These are phyloP conservation scores for Coracias cyanogaster DNA, from an alignment of 2,797 vertebrate genomes.

Conservation along the genomic window DNA sequence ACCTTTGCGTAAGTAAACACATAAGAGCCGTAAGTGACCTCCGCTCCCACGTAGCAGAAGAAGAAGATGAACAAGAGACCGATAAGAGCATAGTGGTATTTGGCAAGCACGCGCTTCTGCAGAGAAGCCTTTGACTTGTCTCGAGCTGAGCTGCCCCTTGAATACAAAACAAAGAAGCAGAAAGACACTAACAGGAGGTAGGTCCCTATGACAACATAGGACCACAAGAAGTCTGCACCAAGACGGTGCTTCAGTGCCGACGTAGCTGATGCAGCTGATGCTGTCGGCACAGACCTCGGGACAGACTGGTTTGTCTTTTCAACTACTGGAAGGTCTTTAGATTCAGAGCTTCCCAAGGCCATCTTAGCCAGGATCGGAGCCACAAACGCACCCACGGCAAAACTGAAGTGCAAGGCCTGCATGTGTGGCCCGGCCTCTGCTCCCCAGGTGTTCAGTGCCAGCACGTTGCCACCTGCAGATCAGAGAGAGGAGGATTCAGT, in stretches of 20 bases:
- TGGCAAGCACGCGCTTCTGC: conserved; percentile 77
- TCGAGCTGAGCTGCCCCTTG: conserved; percentile 39
- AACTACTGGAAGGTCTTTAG: background rate
- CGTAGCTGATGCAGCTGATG: background rate
- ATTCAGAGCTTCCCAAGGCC: conserved; percentile 21
- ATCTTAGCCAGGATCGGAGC: conserved; percentile 92
- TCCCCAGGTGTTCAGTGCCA: conserved; percentile 89
- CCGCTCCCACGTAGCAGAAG: conserved; percentile 92
- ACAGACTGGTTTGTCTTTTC: background rate
- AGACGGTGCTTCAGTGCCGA: background rate
- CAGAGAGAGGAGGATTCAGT: background rate
- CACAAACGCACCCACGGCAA: conserved; percentile 89
- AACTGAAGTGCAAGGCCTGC: conserved; percentile 97
- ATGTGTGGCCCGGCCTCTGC: conserved; percentile 87
- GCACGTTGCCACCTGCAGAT: conserved; percentile 89
- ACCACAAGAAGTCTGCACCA: conserved; percentile 81
- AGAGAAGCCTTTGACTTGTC: conserved; percentile 59
- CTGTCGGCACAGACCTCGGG: background rate
- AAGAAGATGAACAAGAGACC: conserved; percentile 90
- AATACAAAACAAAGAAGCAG: conserved; percentile 84
- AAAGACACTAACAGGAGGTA: conserved; percentile 84
- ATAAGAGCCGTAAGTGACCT: conserved; percentile 92
- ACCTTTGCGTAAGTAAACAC: conserved; percentile 88
- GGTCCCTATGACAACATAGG: conserved; percentile 86
- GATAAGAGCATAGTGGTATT: conserved; percentile 84